Percentiles rank a stretch among this genome's conserved stretches.
Conservation (phyloP, 2,113 vertebrate species). For the Hippocampus barbouri region DNA sequence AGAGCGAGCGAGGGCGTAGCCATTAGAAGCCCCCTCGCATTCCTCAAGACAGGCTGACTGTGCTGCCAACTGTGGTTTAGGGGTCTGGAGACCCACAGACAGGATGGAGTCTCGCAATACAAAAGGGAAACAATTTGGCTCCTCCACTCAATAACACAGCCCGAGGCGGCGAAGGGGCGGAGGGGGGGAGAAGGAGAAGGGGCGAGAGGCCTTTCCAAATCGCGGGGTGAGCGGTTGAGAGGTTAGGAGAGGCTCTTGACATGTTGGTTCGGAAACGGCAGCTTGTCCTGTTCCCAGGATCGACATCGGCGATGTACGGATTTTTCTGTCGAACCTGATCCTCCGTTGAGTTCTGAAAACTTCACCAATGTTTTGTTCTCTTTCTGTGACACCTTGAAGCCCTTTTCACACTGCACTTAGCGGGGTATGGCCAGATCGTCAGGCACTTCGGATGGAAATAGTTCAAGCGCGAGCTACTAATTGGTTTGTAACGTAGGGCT, state of each 20-base stretch:
- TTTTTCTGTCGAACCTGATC: too few relatives aligned
- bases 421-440: too few relatives aligned
- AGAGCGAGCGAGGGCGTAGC: constrained; percentile 64
- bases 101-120: constrained; percentile 78
- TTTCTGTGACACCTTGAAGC: constrained; percentile 48
- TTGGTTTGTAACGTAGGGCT: too few relatives aligned
- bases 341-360: too few relatives aligned
- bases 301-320: constrained; percentile 63
- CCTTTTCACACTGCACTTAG: constrained; percentile 9
- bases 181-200: constrained; percentile 50
- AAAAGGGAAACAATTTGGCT: constrained; percentile 78
- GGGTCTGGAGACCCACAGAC: constrained; percentile 77
- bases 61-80: constrained; percentile 76
- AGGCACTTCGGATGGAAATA: too few relatives aligned
- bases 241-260: constrained; percentile 60
- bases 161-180: constrained; percentile 53
- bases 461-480: too few relatives aligned
- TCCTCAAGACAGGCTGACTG: constrained; percentile 69
- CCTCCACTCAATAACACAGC: constrained; percentile 70
- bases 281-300: constrained; percentile 61
- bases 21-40: constrained; percentile 69
- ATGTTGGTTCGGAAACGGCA: constrained; percentile 61
- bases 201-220: background rate
- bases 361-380: constrained; percentile 45
- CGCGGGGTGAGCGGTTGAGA: background rate